Base-by-base conservation (phyloP, 2,888 invertebrate species). In the Sinotaia quadrata region DNA sequence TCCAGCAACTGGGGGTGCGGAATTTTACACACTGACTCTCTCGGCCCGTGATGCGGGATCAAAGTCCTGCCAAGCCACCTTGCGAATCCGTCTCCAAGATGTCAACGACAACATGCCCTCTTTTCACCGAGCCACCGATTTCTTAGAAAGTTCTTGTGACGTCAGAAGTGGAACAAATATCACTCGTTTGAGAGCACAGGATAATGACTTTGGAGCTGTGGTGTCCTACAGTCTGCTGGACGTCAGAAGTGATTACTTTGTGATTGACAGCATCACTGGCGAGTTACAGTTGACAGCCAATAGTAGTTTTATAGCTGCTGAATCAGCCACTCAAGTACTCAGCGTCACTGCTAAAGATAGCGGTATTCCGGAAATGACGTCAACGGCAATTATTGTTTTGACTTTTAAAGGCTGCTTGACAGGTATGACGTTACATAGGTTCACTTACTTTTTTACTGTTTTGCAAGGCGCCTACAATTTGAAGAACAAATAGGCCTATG, bases 31-130 rank as follows among this genome's bases (percentile, higher is more conserved):
- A 2, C 24, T 61, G 36, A 61, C 61, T 24, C 51, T 61, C 8
- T 15, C 5, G 15, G 61, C 36, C 7, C n/a, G 29, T 49, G 61
- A 61, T 31, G 5, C 61, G 0, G 61, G 61, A 3, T 47, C 61
- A 51, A 51, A 44, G 61, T 61, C 61, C 27, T 21, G 49, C 18
- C 49, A 61, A 21, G 61, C 61, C 34, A 36, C 15, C 7, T 12
- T 61, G 34, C 34, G 44, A 18, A 51, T 61, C 51, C 34, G 27
- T 1, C 18, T 61, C 49, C 27, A 27, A 1, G 51, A 61, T 27
- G 34, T 61, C 61, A 61, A 61, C 33, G 61, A 61, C 61, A 61
- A 61, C 51, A 18, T 51, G 21, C 61, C 61, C 7, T 8, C 5
- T 5, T 61, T 61, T 33, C 34, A 18, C 8, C 34, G 51, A 18